Evolutionary conservation across 1,140 invertebrate species (phyloP).

Genomic region (Triops longicaudatus): DNA sequence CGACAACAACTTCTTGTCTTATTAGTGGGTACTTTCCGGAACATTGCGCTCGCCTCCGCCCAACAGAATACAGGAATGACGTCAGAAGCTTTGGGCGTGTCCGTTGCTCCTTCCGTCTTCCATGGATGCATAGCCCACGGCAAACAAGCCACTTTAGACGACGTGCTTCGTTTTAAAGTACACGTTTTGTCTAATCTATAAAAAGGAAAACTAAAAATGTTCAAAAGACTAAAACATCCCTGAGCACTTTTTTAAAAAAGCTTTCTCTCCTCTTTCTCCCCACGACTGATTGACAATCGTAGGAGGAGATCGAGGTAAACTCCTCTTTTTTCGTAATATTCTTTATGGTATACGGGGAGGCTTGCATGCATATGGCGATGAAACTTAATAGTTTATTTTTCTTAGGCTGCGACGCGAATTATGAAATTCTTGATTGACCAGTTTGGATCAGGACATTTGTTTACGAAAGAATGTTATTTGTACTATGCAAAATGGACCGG

Average conservation of each 20-base stretch:
- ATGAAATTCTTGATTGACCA: conserved; percentile 95
- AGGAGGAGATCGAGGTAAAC: conserved; percentile 25
- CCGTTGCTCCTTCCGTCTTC: conserved; percentile 96
- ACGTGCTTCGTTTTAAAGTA: conserved; percentile 87
- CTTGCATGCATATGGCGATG: not conserved
- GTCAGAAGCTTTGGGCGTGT: conserved; percentile 87
- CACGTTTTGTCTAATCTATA: conserved; percentile 27
- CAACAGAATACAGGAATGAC: conserved; percentile 67
- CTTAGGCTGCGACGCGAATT: conserved; percentile 77
- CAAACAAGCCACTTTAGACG: conserved; percentile 88
- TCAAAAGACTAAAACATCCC: not conserved
- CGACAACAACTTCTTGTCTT: conserved; percentile 89
- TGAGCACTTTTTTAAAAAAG: conserved; percentile 1
- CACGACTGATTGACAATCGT: conserved; percentile 21
- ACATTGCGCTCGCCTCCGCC: conserved; percentile 87
- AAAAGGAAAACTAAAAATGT: not conserved
- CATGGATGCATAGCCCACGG: conserved; percentile 85
- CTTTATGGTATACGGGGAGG: conserved; percentile 5
- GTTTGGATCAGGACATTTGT: conserved; percentile 89
- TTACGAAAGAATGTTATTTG: conserved; percentile 92
- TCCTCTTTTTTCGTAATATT: not conserved
- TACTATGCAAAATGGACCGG: conserved; percentile 95
- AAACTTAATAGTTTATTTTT: not conserved
- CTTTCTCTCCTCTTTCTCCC: conserved; percentile 18
- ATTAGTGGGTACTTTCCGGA: conserved; percentile 93